Conservation (phyloP, 1,140 invertebrate genomes). For the Caenorhabditis elegans region WBcel235 BX284603.4:6840501-6841000, state of each 20-base stretch:
- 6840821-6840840: conserved; percentile 84
- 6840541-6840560: conserved; percentile 81
- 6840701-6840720: conserved; percentile 90
- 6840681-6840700: conserved; percentile 91
- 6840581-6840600: conserved; percentile 31
- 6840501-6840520: conserved; percentile 89
- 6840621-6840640: conserved; percentile 77
- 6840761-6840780: not conserved
- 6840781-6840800: not conserved
- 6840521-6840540: conserved; percentile 83
- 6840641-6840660: conserved; percentile 94
- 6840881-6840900: conserved; percentile 92
- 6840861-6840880: conserved; percentile 83
- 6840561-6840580: conserved; percentile 74
- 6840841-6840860: conserved; percentile 73
- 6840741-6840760: not conserved
- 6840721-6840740: conserved; percentile 75
- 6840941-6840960: conserved; percentile 60
- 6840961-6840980: not conserved
- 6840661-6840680: conserved; percentile 94
- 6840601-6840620: conserved; percentile 30
- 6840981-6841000: not conserved
- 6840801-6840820: conserved; percentile 77
- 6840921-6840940: conserved; percentile 84
- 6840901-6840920: conserved; percentile 88